Conservation (phyloP, 2,797 vertebrate genomes). For the Gambelia wislizenii region DNA sequence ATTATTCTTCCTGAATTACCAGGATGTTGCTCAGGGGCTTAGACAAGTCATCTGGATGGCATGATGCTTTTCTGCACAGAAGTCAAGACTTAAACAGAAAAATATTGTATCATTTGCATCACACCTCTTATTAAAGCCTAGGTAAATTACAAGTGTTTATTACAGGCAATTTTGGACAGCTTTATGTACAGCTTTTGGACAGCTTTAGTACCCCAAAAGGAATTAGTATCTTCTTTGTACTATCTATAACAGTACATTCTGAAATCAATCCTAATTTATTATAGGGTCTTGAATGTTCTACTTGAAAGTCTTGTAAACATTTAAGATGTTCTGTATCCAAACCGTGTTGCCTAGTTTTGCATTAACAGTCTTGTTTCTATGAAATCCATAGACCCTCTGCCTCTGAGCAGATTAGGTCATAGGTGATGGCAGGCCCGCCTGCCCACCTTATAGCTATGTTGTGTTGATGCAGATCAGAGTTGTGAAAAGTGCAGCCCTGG, state of each 20-base stretch:
- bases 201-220: not conserved
- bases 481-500: no score
- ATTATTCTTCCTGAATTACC: conserved; percentile 1
- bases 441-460: not conserved
- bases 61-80: not conserved
- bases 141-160: conserved; percentile 4
- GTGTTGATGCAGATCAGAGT: not conserved
- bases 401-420: not conserved
- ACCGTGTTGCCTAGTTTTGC: not conserved
- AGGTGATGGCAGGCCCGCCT: not conserved
- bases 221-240: not conserved
- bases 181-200: no score
- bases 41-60: conserved; percentile 8
- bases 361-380: not conserved
- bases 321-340: not conserved
- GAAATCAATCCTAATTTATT: not conserved
- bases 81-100: not conserved
- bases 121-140: not conserved
- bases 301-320: not conserved
- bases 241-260: not conserved
- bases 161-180: conserved; percentile 7
- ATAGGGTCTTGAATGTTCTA: not conserved
- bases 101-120: not conserved
- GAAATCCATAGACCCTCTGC: not conserved
- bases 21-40: not conserved